These are phyloP conservation scores for Macaria notata DNA, from an alignment of 2,888 invertebrate species.

Conservation along the genomic window DNA sequence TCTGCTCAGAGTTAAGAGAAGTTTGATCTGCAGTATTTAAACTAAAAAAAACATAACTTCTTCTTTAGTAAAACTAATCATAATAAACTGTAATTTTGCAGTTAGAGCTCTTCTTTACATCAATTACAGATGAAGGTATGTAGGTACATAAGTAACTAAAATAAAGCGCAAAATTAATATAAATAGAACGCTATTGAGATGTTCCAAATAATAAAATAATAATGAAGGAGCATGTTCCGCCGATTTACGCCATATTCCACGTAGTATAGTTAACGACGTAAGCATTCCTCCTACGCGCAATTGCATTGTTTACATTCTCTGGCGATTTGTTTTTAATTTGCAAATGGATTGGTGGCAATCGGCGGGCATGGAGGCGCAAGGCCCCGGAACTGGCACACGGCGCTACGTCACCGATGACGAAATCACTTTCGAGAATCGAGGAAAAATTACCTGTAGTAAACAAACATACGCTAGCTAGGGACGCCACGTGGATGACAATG, in stretches of 20 bases:
- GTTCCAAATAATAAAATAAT: constrained; percentile 18
- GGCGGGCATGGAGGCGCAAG: constrained; percentile 10
- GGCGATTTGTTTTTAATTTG: constrained; percentile 24
- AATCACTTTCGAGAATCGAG: constrained; percentile 32
- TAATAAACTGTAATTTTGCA: no score
- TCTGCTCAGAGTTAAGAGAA: no score
- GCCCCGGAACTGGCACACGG: constrained; percentile 9
- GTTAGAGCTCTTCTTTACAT: no score
- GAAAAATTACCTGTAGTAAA: constrained; percentile 38
- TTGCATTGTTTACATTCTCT: constrained; percentile 22
- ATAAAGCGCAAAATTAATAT: background rate
- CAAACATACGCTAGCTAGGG: constrained; percentile 26
- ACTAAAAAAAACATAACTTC: no score
- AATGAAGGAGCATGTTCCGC: constrained; percentile 18
- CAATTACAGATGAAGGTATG: background rate
- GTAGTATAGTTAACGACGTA: constrained; percentile 12
- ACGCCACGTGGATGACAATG: constrained; percentile 45
- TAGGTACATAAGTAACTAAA: background rate
- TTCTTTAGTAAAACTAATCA: no score
- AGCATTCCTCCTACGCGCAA: constrained; percentile 25
- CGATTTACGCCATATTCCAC: constrained; percentile 15
- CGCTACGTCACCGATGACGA: constrained; percentile 26
- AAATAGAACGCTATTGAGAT: constrained; percentile 24
- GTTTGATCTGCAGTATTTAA: no score
- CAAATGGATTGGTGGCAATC: constrained; percentile 11